These are phyloP conservation scores for Salvelinus fontinalis DNA, from an alignment of 2,113 vertebrate genomes.

Conservation along the genomic window DNA sequence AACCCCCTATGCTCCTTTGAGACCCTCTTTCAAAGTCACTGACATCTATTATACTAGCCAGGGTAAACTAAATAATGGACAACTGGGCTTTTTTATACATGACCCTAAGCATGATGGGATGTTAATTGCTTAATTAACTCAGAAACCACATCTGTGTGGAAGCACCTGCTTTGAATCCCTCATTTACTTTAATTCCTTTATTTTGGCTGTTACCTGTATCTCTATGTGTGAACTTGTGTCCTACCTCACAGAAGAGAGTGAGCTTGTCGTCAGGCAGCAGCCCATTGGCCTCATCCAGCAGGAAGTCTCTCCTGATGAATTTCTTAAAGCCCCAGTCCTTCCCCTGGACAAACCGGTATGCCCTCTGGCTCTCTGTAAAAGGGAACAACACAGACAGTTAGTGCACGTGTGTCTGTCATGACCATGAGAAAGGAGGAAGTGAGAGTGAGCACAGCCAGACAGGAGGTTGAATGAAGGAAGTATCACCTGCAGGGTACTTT, in stretches of 20 bases:
- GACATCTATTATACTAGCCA: too few relatives aligned
- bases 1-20: too few relatives aligned
- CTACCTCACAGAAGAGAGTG: constrained; percentile 92
- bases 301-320: constrained; percentile 88
- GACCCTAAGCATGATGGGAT: too few relatives aligned
- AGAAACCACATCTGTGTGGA: too few relatives aligned
- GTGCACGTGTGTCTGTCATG: constrained; percentile 13
- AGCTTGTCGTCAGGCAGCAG: constrained; percentile 91
- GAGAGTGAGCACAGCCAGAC: constrained; percentile 34
- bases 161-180: too few relatives aligned
- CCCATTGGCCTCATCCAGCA: constrained; percentile 88
- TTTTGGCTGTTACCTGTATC: too few relatives aligned
- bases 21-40: too few relatives aligned
- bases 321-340: constrained; percentile 97
- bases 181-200: too few relatives aligned
- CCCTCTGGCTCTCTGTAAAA: constrained; percentile 69
- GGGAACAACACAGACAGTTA: constrained; percentile 40
- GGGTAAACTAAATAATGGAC: too few relatives aligned
- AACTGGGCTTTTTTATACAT: too few relatives aligned
- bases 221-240: constrained; percentile 1
- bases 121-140: too few relatives aligned
- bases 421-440: constrained; percentile 56
- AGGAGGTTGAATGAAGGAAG: constrained; percentile 61
- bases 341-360: constrained; percentile 89
- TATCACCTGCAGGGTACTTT: constrained; percentile 65